Evolutionary conservation across 2,888 invertebrate genomes (phyloP).

Genomic region (Erebia palarica): DNA sequence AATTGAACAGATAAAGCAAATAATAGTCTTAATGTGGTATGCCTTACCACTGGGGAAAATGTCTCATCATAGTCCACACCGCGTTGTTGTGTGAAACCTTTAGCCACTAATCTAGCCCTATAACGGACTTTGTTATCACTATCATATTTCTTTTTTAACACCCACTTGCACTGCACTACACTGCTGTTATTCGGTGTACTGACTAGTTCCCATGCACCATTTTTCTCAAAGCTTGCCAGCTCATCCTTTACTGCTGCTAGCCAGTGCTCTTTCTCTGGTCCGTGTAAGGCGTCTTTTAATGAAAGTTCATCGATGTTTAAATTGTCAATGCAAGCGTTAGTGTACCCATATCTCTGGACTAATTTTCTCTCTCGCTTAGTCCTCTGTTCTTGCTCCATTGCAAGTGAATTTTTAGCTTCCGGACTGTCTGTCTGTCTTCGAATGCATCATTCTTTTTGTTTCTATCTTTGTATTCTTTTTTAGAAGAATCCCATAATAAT

Average conservation of each 20-base stretch:
- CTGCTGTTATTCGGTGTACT: constrained; percentile 11
- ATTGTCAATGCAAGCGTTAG: too few relatives aligned
- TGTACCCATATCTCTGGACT: too few relatives aligned
- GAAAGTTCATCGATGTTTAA: too few relatives aligned
- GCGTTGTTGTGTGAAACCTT: constrained; percentile 34
- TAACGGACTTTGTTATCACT: constrained; percentile 32
- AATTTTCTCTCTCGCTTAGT: too few relatives aligned
- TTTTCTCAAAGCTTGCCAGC: constrained; percentile 32
- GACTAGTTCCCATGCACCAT: constrained; percentile 37
- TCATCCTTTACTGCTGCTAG: background rate
- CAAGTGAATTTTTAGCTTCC: too few relatives aligned
- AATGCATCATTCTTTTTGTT: background rate
- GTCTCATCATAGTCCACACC: constrained; percentile 37
- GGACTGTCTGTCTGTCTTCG: too few relatives aligned
- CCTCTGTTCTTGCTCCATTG: too few relatives aligned
- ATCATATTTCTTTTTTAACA: constrained; percentile 31
- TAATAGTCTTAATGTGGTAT: constrained; percentile 34
- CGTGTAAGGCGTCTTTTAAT: too few relatives aligned
- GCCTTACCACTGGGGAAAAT: constrained; percentile 35
- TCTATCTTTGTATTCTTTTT: too few relatives aligned
- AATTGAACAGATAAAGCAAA: constrained; percentile 14
- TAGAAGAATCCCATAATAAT: too few relatives aligned
- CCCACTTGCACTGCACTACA: constrained; percentile 36
- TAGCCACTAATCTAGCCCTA: constrained; percentile 35
- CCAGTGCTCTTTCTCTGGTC: too few relatives aligned